Evolutionary conservation across 2,797 vertebrate genomes (phyloP).

Genomic region (Podarcis lilfordi): DNA sequence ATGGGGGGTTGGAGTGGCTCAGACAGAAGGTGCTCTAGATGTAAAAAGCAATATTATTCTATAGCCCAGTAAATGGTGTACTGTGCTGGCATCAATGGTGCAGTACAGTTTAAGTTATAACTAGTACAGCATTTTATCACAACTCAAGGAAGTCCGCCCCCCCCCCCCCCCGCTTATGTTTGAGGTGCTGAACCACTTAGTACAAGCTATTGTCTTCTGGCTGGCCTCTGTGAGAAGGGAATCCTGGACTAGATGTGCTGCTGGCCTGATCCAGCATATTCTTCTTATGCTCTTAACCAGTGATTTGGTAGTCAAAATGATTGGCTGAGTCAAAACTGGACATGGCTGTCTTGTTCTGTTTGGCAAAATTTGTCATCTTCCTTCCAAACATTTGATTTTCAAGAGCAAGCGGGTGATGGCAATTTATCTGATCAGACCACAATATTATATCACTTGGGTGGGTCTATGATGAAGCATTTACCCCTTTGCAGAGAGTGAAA

Average conservation of each 20-base stretch:
- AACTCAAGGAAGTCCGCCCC: slow-evolving; percentile 20
- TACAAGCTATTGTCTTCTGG: background rate
- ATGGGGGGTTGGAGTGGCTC: slow-evolving; percentile 55
- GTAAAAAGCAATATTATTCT: slow-evolving; percentile 70
- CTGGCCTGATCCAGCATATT: too few species aligned
- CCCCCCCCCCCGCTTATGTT: background rate
- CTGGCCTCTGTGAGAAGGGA: too few species aligned
- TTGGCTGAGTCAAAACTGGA: background rate
- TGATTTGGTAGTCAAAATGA: background rate
- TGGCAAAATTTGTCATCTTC: background rate
- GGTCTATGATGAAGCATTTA: background rate
- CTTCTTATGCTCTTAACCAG: too few species aligned
- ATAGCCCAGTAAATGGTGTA: slow-evolving; percentile 68
- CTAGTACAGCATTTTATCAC: slow-evolving; percentile 55
- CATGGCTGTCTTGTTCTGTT: background rate
- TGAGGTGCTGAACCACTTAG: background rate
- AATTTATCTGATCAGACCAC: background rate
- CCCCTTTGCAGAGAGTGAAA: background rate
- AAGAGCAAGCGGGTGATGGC: background rate
- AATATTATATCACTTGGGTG: background rate
- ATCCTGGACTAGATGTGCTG: too few species aligned
- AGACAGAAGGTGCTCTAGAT: slow-evolving; percentile 55
- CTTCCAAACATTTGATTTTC: background rate
- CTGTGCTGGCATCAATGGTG: slow-evolving; percentile 65
- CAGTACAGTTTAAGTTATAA: slow-evolving; percentile 62